Evolutionary conservation across 2,888 invertebrate species (phyloP).

Genomic region (Lysandra coridon): DNA sequence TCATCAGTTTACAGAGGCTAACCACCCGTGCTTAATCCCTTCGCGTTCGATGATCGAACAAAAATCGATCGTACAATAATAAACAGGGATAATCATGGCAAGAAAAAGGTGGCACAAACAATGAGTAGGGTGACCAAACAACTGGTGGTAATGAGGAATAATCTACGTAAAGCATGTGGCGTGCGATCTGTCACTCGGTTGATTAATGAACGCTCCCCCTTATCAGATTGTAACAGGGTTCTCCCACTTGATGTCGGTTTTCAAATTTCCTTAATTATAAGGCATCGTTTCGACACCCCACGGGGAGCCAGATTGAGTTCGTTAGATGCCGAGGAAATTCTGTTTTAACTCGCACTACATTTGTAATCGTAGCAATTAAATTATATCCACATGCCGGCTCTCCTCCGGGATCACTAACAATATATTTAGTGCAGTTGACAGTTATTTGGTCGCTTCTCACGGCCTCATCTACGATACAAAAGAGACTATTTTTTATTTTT

Average conservation of each 20-base stretch:
- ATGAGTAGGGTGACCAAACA: slow-evolving; percentile 51
- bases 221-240: slow-evolving; percentile 52
- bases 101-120: slow-evolving; percentile 21
- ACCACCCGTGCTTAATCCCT: neutral
- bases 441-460: slow-evolving; percentile 15
- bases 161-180: slow-evolving; percentile 60
- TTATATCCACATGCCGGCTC: slow-evolving; percentile 24
- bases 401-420: slow-evolving; percentile 16
- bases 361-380: slow-evolving; percentile 27
- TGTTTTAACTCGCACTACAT: slow-evolving; percentile 24
- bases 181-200: slow-evolving; percentile 63
- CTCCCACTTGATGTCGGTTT: slow-evolving; percentile 57
- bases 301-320: slow-evolving; percentile 38
- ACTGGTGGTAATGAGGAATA: slow-evolving; percentile 50
- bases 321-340: slow-evolving; percentile 34
- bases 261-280: slow-evolving; percentile 77
- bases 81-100: slow-evolving; percentile 8
- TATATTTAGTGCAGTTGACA: slow-evolving; percentile 15
- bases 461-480: slow-evolving; percentile 14
- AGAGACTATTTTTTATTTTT: neutral
- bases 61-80: neutral
- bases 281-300: slow-evolving; percentile 60
- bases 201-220: slow-evolving; percentile 64
- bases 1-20: neutral
- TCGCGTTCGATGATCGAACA: neutral